Conservation (phyloP, 1,140 invertebrate genomes). For the Cotesia glomerata region DNA sequence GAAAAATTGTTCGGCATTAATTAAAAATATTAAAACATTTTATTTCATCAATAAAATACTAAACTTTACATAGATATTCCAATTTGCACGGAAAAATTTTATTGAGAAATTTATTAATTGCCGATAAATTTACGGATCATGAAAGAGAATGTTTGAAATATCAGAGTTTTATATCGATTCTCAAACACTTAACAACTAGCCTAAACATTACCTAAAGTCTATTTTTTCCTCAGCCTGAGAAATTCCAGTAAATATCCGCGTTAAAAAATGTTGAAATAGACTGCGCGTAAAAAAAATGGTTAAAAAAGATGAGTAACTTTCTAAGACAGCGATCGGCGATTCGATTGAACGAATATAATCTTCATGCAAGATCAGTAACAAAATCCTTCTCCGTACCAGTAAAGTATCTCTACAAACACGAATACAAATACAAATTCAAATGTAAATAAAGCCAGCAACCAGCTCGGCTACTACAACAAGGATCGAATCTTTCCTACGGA, state of each 20-base stretch:
- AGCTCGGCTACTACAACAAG: too few species aligned
- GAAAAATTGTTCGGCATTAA: too few species aligned
- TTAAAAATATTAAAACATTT: too few species aligned
- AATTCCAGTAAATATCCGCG: too few species aligned
- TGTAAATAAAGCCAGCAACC: background rate
- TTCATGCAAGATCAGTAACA: slow-evolving; percentile 7
- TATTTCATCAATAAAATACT: too few species aligned
- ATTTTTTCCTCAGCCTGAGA: background rate
- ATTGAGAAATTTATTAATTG: too few species aligned
- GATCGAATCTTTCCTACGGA: background rate
- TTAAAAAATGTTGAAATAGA: background rate
- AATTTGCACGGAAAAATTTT: too few species aligned
- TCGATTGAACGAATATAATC: slow-evolving; percentile 4
- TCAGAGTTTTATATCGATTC: too few species aligned
- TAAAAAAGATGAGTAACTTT: background rate
- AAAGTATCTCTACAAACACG: background rate
- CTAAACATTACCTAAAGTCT: background rate
- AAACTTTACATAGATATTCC: too few species aligned
- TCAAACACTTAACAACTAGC: background rate
- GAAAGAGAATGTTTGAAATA: too few species aligned
- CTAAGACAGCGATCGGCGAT: background rate
- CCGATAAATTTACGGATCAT: too few species aligned
- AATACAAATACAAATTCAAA: background rate
- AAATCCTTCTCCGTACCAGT: background rate
- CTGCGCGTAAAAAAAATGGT: background rate